Conservation (phyloP, 2,113 vertebrate genomes). For the Strix aluco region DNA sequence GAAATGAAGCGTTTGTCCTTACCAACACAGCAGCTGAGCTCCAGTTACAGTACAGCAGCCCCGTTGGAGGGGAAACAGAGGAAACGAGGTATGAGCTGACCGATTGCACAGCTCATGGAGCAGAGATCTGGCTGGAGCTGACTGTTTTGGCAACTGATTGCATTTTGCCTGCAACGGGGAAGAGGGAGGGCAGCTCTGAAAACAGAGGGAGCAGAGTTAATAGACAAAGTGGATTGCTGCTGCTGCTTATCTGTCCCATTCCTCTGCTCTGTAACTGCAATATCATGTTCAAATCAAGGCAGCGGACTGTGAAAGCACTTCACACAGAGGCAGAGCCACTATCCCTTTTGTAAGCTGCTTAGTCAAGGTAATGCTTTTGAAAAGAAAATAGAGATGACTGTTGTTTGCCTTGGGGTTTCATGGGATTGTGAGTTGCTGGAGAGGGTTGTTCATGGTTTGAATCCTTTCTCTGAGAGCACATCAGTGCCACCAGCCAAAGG, state of each 20-base stretch:
- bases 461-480: neutral
- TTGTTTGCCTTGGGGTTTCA: constrained; percentile 43
- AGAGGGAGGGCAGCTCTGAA: neutral
- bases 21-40: neutral
- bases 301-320: neutral
- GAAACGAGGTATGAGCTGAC: neutral
- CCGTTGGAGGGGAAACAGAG: neutral
- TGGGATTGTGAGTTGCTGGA: neutral
- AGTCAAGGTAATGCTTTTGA: constrained; percentile 41
- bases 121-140: neutral
- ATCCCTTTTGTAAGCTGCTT: constrained; percentile 44
- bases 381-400: constrained; percentile 55
- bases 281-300: constrained; percentile 42
- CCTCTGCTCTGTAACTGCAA: neutral
- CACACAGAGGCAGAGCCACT: neutral
- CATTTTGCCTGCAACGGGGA: neutral
- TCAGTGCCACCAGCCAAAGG: constrained; percentile 1
- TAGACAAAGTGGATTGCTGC: neutral
- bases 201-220: neutral
- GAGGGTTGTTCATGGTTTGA: neutral
- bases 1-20: neutral
- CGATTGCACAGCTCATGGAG: neutral
- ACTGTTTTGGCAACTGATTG: neutral
- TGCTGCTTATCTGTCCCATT: neutral
- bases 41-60: neutral